Evolutionary conservation across 2,113 vertebrate genomes (phyloP).

Genomic region (Pelobates fuscus): DNA sequence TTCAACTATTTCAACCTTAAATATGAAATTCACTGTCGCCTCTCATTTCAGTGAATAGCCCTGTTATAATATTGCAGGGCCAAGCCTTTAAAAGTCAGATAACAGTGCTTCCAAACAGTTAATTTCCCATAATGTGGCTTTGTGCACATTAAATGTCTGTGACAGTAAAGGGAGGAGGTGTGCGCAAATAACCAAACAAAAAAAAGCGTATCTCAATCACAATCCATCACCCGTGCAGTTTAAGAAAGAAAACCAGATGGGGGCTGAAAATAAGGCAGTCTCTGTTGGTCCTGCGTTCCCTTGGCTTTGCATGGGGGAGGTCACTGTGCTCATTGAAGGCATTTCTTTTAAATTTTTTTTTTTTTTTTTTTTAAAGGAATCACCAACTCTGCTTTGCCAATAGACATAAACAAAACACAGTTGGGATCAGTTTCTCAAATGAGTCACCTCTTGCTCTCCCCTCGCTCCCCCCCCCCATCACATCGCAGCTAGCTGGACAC

Average conservation of each 20-base stretch:
- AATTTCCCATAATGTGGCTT: constrained; percentile 10
- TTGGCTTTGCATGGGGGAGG: constrained; percentile 28
- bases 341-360: constrained; percentile 7
- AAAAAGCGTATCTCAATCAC: neutral
- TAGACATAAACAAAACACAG: constrained; percentile 48
- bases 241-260: constrained; percentile 3
- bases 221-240: fast-evolving
- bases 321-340: neutral
- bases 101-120: neutral
- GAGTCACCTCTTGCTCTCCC: constrained; percentile 53
- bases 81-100: no score
- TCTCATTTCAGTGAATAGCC: no score
- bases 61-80: no score
- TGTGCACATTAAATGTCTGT: neutral
- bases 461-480: constrained; percentile 45
- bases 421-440: constrained; percentile 59
- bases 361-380: constrained; percentile 15
- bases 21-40: no score
- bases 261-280: constrained; percentile 33
- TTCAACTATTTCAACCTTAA: no score
- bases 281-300: constrained; percentile 21
- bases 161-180: neutral
- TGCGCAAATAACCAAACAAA: constrained; percentile 16
- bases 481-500: constrained; percentile 52
- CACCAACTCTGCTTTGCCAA: constrained; percentile 50